A percentile compares a stretch with the other conserved stretches of the same genome.
Conservation (phyloP, 1,140 invertebrate genomes). For the Drosophila sproati region DNA sequence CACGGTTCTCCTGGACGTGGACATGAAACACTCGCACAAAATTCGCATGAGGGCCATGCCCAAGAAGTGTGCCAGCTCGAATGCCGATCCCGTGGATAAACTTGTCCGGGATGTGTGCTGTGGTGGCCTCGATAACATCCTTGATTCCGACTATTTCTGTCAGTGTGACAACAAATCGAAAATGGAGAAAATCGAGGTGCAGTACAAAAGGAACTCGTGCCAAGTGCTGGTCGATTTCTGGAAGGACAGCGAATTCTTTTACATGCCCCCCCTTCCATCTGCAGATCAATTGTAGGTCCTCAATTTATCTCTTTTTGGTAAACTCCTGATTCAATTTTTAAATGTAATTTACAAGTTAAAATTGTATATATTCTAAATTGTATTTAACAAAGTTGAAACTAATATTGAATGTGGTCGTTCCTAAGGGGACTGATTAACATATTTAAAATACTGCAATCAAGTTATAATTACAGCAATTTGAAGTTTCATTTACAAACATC, state of each 20-base stretch:
- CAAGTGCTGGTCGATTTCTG: constrained; percentile 53
- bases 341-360: too few species aligned
- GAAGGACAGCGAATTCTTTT: constrained; percentile 63
- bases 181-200: constrained; percentile 7
- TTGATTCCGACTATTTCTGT: constrained; percentile 41
- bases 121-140: constrained; percentile 30
- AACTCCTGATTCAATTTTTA: too few species aligned
- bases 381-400: too few species aligned
- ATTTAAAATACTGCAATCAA: too few species aligned
- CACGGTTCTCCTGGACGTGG: constrained; percentile 56
- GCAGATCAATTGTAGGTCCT: not conserved
- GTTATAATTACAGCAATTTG: too few species aligned
- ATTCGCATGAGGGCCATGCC: constrained; percentile 50
- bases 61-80: not conserved
- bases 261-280: constrained; percentile 28
- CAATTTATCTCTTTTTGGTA: too few species aligned
- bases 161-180: constrained; percentile 24
- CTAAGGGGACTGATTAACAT: too few species aligned
- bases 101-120: constrained; percentile 51
- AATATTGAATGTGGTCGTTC: too few species aligned
- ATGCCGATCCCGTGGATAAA: constrained; percentile 31
- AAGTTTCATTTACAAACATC: too few species aligned
- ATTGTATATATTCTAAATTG: too few species aligned
- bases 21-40: constrained; percentile 36
- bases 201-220: constrained; percentile 24